A percentile compares a stretch with the other conserved stretches of the same genome.
These are phyloP conservation scores for Platysteira castanea DNA, from an alignment of 2,113 vertebrate genomes.

Conservation along the genomic window DNA sequence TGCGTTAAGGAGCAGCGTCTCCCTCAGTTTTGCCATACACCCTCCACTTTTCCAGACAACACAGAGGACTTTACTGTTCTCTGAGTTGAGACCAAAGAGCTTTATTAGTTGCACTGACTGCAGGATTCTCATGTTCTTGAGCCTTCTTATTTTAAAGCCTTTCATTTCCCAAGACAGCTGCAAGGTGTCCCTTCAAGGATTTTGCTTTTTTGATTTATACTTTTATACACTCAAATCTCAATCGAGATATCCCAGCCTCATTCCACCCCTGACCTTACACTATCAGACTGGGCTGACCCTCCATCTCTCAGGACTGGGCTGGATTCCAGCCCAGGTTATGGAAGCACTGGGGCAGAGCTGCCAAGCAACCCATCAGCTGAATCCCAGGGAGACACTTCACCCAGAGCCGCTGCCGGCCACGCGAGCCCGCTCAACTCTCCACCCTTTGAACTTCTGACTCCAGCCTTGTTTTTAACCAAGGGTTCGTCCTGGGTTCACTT, in stretches of 20 bases:
- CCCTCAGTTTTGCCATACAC: background rate
- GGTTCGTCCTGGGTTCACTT: background rate
- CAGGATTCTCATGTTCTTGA: background rate
- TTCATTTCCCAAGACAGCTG: slow-evolving; percentile 70
- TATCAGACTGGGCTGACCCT: slow-evolving; percentile 66
- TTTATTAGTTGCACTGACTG: slow-evolving; percentile 15
- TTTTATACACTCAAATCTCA: slow-evolving; percentile 69
- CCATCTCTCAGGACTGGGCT: slow-evolving; percentile 70
- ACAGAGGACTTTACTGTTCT: background rate
- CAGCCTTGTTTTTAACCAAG: background rate
- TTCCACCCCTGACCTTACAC: slow-evolving; percentile 73
- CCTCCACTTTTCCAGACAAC: background rate
- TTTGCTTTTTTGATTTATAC: slow-evolving; percentile 76
- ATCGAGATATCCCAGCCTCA: slow-evolving; percentile 65
- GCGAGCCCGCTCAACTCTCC: slow-evolving; percentile 54
- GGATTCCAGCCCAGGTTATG: slow-evolving; percentile 66
- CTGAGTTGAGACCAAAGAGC: background rate
- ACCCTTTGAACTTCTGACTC: slow-evolving; percentile 71
- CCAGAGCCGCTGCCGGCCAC: background rate
- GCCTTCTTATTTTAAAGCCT: slow-evolving; percentile 67
- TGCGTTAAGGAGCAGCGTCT: background rate
- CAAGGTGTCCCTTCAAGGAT: slow-evolving; percentile 76
- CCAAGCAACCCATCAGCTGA: slow-evolving; percentile 61
- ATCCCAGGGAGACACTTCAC: slow-evolving; percentile 65
- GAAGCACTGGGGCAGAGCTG: slow-evolving; percentile 64